Conservation (phyloP, 2,797 vertebrate species). For the Lagocephalus sceleratus region DNA sequence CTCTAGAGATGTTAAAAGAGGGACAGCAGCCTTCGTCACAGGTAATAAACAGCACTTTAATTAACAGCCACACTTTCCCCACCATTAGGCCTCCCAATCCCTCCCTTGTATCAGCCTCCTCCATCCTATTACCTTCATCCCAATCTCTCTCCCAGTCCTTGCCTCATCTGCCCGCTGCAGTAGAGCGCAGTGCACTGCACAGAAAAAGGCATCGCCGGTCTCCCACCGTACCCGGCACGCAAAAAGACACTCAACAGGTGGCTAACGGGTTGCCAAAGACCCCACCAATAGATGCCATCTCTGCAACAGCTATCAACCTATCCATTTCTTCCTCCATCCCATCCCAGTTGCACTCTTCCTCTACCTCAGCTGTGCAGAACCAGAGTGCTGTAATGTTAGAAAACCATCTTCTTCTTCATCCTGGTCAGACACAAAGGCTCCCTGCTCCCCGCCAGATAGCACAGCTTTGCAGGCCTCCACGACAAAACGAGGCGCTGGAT, state of each 20-base stretch:
- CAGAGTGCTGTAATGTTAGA: conserved; percentile 58
- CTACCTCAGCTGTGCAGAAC: conserved; percentile 66
- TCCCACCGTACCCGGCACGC: conserved; percentile 80
- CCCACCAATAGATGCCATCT: conserved; percentile 56
- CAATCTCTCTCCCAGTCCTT: conserved; percentile 63
- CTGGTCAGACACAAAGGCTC: conserved; percentile 51
- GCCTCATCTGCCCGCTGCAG: conserved; percentile 51
- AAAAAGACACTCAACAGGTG: conserved; percentile 72
- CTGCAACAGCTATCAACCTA: conserved; percentile 64
- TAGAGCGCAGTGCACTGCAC: conserved; percentile 63
- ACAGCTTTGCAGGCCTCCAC: conserved; percentile 52
- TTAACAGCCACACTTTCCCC: conserved; percentile 73
- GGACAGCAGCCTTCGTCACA: conserved; percentile 68
- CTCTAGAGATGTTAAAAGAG: conserved; percentile 67
- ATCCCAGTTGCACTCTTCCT: conserved; percentile 54
- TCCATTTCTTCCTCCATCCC: conserved; percentile 59
- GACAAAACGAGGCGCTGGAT: conserved; percentile 68
- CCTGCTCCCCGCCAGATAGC: conserved; percentile 43
- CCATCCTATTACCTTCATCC: conserved; percentile 66
- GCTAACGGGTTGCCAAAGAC: conserved; percentile 54
- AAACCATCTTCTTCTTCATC: conserved; percentile 63
- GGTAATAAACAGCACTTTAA: conserved; percentile 92
- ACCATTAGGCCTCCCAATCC: conserved; percentile 62
- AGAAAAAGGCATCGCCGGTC: conserved; percentile 80
- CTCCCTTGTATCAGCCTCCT: conserved; percentile 63